Evolutionary conservation across 1,140 invertebrate genomes (phyloP).

Genomic region (Saxidomus purpurata): DNA sequence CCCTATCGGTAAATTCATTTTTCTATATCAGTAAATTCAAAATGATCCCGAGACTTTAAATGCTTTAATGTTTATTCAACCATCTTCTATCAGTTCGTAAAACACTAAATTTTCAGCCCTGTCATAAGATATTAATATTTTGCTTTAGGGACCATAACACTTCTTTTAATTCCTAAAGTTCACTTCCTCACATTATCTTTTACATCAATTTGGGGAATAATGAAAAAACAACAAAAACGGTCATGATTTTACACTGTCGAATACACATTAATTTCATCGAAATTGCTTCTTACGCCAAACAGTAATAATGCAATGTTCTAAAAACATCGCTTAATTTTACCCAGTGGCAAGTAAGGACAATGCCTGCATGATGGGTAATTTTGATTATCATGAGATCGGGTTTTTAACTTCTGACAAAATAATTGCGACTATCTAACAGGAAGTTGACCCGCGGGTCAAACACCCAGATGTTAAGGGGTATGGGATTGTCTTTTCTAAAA

Average conservation of each 20-base stretch:
- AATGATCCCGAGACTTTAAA: no score
- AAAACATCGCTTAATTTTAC: conserved; percentile 29
- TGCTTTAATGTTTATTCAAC: no score
- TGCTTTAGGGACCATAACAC: conserved; percentile 8
- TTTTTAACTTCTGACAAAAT: conserved; percentile 47
- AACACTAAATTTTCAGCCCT: background rate
- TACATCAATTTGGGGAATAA: conserved; percentile 33
- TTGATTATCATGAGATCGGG: background rate
- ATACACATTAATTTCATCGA: background rate
- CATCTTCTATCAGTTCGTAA: background rate
- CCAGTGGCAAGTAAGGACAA: background rate
- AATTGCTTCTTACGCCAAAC: conserved; percentile 10
- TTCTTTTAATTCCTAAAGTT: conserved; percentile 33
- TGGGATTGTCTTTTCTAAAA: background rate
- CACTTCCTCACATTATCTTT: conserved; percentile 18
- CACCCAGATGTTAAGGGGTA: conserved; percentile 9
- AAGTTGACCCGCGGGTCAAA: background rate
- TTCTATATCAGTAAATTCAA: no score
- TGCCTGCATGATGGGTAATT: conserved; percentile 26
- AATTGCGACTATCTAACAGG: conserved; percentile 23
- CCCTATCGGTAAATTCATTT: no score
- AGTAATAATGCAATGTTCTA: background rate
- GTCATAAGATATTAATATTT: conserved; percentile 38
- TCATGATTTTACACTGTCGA: background rate
- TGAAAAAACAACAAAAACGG: conserved; percentile 40